Evolutionary conservation across 2,888 invertebrate species (phyloP).

Genomic region (Electrophaes corylata): DNA sequence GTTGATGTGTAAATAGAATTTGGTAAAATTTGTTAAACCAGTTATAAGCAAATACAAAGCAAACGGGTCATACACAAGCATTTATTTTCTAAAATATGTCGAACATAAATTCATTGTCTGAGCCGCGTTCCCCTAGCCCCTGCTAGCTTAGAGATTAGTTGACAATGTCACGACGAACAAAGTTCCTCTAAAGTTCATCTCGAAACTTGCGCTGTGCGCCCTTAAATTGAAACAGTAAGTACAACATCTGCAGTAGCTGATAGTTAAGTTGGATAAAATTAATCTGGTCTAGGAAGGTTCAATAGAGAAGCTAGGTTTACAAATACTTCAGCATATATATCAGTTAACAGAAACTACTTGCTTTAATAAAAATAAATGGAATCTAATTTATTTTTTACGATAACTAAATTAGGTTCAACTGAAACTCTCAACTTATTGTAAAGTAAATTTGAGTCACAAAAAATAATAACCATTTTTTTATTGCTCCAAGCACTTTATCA

Average conservation of each 20-base stretch:
- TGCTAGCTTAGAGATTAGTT: conserved; percentile 76
- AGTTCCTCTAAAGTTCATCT: conserved; percentile 76
- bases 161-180: conserved; percentile 77
- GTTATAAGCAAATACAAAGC: neutral
- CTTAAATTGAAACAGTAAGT: conserved; percentile 81
- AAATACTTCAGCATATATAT: neutral
- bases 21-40: no score
- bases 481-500: conserved; percentile 7
- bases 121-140: conserved; percentile 58
- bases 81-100: conserved; percentile 32
- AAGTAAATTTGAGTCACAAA: conserved; percentile 1
- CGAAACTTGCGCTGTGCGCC: conserved; percentile 69
- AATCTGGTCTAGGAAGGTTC: conserved; percentile 38
- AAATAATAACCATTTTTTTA: conserved; percentile 10
- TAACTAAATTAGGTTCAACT: no score
- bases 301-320: neutral
- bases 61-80: neutral
- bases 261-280: conserved; percentile 73
- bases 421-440: neutral
- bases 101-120: conserved; percentile 49
- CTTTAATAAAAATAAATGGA: no score
- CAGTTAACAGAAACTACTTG: no score
- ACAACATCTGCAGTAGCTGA: conserved; percentile 77
- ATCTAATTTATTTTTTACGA: no score
- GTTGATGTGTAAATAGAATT: no score